Base-by-base conservation (phyloP, 2,888 invertebrate species). In the Eristalinus sepulchralis region DNA sequence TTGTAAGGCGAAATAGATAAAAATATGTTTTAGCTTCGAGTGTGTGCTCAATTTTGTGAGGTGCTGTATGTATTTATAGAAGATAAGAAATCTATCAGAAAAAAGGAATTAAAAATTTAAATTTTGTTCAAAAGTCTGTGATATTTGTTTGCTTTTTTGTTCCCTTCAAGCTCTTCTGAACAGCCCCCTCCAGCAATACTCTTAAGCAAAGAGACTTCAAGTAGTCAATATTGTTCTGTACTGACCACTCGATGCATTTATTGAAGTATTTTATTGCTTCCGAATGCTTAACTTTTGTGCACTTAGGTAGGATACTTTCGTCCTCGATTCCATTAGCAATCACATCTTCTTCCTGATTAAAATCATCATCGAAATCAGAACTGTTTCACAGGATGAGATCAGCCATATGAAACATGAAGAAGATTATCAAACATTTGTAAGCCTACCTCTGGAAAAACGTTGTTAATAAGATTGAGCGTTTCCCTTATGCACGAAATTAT, bases 171-270 rank as follows among this genome's bases (percentile, higher is more conserved):
- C 34, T 34, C 10, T 34, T 8, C 10, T 34, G 34, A 34, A 34
- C 34, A 34, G 34, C 34, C 34, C 6, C 10, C 34, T 3, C 4
- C 10, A 34, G 4, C 34, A 34, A 9, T 34, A 4, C 4, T 34
- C 34, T 6, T 34, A 34, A 34, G 1, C 8, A 34, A 34, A 34
- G 34, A 4, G 34, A 1, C 6, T 55, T 55, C 17, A n/a, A 55
- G 55, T 55, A 2, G 20, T 55, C 20, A n/a, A 20, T 55, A n/a
- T 20, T 20, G 20, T 31, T 60, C 24, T 24, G 27, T 9, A 24
- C 36, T 63, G 63, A 63, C 34, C 63, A 59, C 34, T 36, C 34
- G 5, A 63, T 63, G 63, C 63, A 63, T 63, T 63, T 63, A 63
- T 36, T 63, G 63, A 63, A 63, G 34, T 34, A 63, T 34, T 63